phyloP scores from a whole-genome alignment of 2,888 invertebrate genomes.

The Conomelus anceps region DNA sequence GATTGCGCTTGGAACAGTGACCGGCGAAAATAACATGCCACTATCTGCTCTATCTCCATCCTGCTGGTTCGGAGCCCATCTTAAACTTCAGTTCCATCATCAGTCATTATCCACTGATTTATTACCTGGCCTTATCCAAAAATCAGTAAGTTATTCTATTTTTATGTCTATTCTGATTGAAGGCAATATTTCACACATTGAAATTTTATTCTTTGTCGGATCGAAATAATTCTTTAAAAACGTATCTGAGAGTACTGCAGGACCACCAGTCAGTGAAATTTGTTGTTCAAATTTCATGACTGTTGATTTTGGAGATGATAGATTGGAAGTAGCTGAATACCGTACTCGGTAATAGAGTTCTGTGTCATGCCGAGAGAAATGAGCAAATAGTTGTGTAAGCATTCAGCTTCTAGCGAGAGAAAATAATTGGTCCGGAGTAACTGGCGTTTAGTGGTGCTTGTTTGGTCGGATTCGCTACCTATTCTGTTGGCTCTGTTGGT shows the following conservation, averaged over 20 bases:
- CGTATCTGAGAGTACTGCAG: too few relatives aligned
- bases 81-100: too few relatives aligned
- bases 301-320: not conserved
- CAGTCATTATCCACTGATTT: too few relatives aligned
- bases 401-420: not conserved
- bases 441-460: not conserved
- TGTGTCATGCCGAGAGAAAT: not conserved
- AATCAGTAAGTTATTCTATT: not conserved
- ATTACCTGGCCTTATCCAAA: too few relatives aligned
- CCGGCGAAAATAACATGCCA: too few relatives aligned
- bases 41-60: too few relatives aligned
- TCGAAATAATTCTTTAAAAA: too few relatives aligned
- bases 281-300: not conserved
- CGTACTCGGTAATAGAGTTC: not conserved
- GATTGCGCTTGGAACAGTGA: too few relatives aligned
- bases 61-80: not conserved
- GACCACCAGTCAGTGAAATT: not conserved
- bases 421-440: not conserved
- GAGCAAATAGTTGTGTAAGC: not conserved
- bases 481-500: not conserved
- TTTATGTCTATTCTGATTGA: too few relatives aligned
- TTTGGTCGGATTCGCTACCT: not conserved
- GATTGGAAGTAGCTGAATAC: not conserved
- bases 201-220: too few relatives aligned
- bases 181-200: too few relatives aligned